Evolutionary conservation across 2,888 invertebrate species (phyloP).

Genomic region (Dromius quadrimaculatus): DNA sequence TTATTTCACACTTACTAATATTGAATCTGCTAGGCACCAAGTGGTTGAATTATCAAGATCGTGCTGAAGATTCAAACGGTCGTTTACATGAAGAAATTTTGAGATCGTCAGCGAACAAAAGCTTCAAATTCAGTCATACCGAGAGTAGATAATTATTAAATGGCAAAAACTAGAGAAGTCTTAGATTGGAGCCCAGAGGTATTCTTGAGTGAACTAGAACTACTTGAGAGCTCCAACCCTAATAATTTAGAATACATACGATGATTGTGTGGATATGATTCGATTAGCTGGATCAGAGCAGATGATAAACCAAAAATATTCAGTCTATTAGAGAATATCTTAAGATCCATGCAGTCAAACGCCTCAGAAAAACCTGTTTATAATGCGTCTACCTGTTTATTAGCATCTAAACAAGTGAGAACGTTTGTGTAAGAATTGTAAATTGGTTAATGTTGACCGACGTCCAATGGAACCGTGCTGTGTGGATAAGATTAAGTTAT

Average conservation of each 20-base stretch:
- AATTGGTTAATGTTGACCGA: neutral
- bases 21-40: no score
- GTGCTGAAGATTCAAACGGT: no score
- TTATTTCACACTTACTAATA: no score
- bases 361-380: conserved; percentile 1
- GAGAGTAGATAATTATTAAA: no score
- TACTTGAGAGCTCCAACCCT: no score
- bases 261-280: neutral
- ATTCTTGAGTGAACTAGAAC: no score
- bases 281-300: neutral
- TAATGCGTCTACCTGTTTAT: neutral
- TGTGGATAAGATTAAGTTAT: neutral
- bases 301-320: neutral
- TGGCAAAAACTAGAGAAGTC: no score
- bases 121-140: no score
- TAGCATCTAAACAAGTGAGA: neutral
- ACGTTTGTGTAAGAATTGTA: neutral
- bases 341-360: neutral
- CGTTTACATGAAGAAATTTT: no score
- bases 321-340: neutral
- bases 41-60: no score
- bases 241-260: neutral
- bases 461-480: neutral
- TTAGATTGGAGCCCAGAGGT: no score
- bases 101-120: no score